Conservation (phyloP, 2,888 invertebrate species). For the Heliconius hortense region DNA sequence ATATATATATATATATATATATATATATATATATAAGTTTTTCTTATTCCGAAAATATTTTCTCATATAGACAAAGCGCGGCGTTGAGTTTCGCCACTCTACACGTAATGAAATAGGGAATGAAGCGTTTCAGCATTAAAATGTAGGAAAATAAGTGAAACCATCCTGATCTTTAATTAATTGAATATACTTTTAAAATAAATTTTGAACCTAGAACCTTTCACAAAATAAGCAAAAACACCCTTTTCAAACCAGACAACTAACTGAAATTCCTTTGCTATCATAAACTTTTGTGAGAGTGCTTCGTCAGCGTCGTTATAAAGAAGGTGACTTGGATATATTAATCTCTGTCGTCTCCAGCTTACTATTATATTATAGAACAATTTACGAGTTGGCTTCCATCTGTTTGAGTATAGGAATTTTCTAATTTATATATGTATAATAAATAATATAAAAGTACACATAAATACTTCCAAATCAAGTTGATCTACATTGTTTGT, state of each 20-base stretch:
- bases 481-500: no score
- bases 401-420: background rate
- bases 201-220: background rate
- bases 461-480: no score
- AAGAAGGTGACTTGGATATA: conserved; percentile 18
- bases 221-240: background rate
- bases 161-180: background rate
- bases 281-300: conserved; percentile 16
- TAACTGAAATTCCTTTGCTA: conserved; percentile 6
- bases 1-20: background rate
- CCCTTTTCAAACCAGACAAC: background rate
- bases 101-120: no score
- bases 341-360: conserved; percentile 8
- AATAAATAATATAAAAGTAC: no score
- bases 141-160: no score
- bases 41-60: no score
- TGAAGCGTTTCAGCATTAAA: no score
- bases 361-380: conserved; percentile 18
- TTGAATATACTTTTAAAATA: background rate
- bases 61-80: no score
- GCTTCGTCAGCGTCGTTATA: conserved; percentile 22
- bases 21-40: background rate
- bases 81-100: no score
- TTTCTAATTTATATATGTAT: no score
- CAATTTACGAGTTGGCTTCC: background rate